These are phyloP conservation scores for Bubo blakistoni DNA, from an alignment of 2,113 vertebrate genomes.

Conservation along the genomic window DNA sequence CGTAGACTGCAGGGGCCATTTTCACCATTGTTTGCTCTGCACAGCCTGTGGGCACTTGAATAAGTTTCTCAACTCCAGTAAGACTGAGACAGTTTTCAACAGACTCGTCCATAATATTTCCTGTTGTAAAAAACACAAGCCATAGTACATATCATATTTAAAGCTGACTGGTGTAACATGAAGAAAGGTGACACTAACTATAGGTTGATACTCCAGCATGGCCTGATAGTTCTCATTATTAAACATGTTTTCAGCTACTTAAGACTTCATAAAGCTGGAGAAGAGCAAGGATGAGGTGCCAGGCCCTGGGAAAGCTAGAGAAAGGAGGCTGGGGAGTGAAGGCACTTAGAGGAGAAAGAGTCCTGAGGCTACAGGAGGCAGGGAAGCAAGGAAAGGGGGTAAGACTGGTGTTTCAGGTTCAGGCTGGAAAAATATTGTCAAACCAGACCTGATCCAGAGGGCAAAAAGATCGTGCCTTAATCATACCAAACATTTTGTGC, in stretches of 20 bases:
- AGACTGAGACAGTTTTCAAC: constrained; percentile 70
- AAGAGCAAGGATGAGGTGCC: not conserved
- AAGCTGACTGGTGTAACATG: not conserved
- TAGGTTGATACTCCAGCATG: not conserved
- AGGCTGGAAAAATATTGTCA: not conserved
- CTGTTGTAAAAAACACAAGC: constrained; percentile 1
- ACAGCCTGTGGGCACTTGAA: constrained; percentile 72
- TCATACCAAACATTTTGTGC: not conserved
- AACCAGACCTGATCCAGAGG: not conserved
- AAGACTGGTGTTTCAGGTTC: not conserved
- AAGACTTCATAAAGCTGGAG: not conserved
- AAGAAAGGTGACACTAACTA: not conserved
- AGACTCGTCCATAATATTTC: constrained; percentile 24
- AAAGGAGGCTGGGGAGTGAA: not conserved
- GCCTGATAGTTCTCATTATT: not conserved
- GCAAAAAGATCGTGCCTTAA: not conserved
- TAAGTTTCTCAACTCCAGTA: constrained; percentile 60
- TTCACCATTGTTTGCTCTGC: constrained; percentile 77
- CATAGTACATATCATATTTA: accelerated
- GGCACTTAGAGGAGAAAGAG: not conserved
- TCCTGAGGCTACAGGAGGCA: not conserved
- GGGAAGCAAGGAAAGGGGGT: not conserved
- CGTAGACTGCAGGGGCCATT: constrained; percentile 72
- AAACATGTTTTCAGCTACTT: not conserved
- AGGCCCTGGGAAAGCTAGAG: not conserved